Conservation (phyloP, 2,888 invertebrate species). For the Ptilodon capucinus region DNA sequence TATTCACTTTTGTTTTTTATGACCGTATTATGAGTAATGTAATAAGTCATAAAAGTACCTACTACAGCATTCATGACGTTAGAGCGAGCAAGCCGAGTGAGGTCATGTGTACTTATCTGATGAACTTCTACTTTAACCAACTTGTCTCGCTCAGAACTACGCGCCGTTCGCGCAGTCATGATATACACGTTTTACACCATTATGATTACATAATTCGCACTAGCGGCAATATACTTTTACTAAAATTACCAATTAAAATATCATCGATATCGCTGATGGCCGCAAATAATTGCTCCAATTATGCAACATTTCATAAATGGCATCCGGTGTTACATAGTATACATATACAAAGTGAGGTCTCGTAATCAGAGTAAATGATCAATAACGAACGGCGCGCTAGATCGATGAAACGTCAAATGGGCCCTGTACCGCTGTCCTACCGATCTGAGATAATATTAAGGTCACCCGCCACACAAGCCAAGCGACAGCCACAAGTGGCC, state of each 20-base stretch:
- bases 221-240: constrained; percentile 14
- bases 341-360: constrained; percentile 22
- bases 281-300: constrained; percentile 43
- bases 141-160: not conserved
- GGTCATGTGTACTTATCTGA: constrained; percentile 54
- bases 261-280: constrained; percentile 32
- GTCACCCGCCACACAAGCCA: not conserved
- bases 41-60: too few relatives aligned
- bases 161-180: not conserved
- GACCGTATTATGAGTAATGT: too few relatives aligned
- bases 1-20: too few relatives aligned
- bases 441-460: constrained; percentile 56
- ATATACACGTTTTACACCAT: not conserved
- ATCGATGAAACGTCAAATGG: constrained; percentile 53
- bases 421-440: constrained; percentile 32
- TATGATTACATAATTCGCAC: not conserved
- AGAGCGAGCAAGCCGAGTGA: constrained; percentile 38
- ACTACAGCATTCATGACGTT: constrained; percentile 22
- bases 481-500: not conserved
- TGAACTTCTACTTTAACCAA: constrained; percentile 40
- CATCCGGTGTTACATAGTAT: constrained; percentile 40
- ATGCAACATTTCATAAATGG: constrained; percentile 48
- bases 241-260: constrained; percentile 33
- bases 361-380: constrained; percentile 57
- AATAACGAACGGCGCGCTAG: constrained; percentile 50